phyloP scores from a whole-genome alignment of 2,888 invertebrate genomes.

The Leucoma salicis region DNA sequence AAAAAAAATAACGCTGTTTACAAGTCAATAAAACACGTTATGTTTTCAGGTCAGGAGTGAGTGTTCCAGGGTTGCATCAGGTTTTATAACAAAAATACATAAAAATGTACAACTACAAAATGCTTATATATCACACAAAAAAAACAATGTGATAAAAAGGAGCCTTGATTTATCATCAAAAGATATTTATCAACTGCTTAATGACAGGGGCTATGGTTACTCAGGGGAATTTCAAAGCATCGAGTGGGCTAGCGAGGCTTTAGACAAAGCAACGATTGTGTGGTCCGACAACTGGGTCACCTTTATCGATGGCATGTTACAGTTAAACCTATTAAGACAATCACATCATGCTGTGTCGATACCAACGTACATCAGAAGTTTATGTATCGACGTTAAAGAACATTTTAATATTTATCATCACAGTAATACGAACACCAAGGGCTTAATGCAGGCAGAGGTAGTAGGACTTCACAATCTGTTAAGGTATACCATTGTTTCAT shows the following conservation, averaged over 20 bases:
- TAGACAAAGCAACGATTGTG: conserved; percentile 50
- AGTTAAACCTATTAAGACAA: conserved; percentile 85
- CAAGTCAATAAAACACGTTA: neutral
- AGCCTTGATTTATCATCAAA: conserved; percentile 28
- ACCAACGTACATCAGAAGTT: conserved; percentile 69
- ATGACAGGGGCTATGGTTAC: conserved; percentile 13
- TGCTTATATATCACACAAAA: neutral
- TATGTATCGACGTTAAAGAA: conserved; percentile 32
- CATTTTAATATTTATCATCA: conserved; percentile 12
- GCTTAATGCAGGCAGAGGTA: conserved; percentile 17
- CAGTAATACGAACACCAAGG: neutral
- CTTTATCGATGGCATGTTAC: conserved; percentile 91
- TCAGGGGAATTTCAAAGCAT: conserved; percentile 47
- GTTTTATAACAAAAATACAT: neutral
- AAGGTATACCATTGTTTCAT: too few relatives aligned
- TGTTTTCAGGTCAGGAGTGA: neutral
- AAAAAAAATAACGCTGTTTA: too few relatives aligned
- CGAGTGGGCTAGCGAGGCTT: conserved; percentile 20
- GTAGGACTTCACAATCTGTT: too few relatives aligned
- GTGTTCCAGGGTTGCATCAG: neutral
- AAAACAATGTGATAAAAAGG: neutral
- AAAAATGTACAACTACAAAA: neutral
- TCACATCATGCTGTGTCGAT: conserved; percentile 82
- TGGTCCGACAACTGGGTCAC: conserved; percentile 91
- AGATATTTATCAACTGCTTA: conserved; percentile 39